Conservation (phyloP, 1,140 invertebrate genomes). For the Drosophila prosaltans region DNA sequence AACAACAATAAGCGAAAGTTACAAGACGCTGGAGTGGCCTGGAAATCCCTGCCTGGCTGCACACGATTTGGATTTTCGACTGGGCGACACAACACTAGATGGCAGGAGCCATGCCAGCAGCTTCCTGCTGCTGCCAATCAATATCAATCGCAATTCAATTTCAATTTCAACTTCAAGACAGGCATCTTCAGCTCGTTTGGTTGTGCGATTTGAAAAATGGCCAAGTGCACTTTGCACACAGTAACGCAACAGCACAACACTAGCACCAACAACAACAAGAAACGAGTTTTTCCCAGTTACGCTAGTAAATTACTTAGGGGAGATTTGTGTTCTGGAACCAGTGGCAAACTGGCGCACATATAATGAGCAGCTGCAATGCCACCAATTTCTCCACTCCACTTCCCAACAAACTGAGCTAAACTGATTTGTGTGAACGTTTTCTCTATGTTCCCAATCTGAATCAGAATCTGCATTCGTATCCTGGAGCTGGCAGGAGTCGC, state of each 20-base stretch:
- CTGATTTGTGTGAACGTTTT: slow-evolving; percentile 35
- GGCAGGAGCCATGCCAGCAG: neutral
- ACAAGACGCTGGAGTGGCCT: slow-evolving; percentile 38
- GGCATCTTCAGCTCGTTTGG: slow-evolving; percentile 58
- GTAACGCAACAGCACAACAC: slow-evolving; percentile 19
- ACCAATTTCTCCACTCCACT: neutral
- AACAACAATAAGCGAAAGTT: slow-evolving; percentile 75
- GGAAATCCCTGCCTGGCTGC: slow-evolving; percentile 62
- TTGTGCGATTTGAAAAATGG: slow-evolving; percentile 73
- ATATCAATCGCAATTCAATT: slow-evolving; percentile 81
- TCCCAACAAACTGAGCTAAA: slow-evolving; percentile 22
- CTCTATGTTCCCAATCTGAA: slow-evolving; percentile 1
- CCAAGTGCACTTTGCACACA: slow-evolving; percentile 68
- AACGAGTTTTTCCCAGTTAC: slow-evolving; percentile 39
- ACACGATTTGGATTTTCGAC: slow-evolving; percentile 56
- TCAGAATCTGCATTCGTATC: slow-evolving; percentile 34
- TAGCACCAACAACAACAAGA: slow-evolving; percentile 18
- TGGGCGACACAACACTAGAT: slow-evolving; percentile 60
- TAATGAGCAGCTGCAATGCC: slow-evolving; percentile 63
- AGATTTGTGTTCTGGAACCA: slow-evolving; percentile 62
- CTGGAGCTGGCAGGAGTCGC: slow-evolving; percentile 31
- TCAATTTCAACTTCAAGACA: slow-evolving; percentile 76
- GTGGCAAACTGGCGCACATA: slow-evolving; percentile 54
- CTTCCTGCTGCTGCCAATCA: slow-evolving; percentile 63
- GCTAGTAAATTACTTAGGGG: slow-evolving; percentile 71